Conservation (phyloP, 1,140 invertebrate species). For the Mycetomoellerius zeteki region DNA sequence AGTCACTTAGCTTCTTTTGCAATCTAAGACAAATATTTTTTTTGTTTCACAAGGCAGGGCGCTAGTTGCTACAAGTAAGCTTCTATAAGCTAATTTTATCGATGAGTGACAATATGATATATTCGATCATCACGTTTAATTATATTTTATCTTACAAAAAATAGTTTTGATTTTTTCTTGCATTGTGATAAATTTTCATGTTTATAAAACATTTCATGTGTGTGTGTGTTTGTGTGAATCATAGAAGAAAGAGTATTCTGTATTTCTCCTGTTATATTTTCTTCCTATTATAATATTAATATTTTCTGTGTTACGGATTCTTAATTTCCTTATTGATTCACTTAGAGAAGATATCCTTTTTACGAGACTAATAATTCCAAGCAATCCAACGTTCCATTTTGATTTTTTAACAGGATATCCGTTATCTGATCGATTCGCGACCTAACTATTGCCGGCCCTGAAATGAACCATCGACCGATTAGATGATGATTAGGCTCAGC, state of each 20-base stretch:
- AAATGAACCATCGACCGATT: constrained; percentile 53
- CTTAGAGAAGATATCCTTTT: background rate
- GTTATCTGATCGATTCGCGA: constrained; percentile 25
- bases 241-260: background rate
- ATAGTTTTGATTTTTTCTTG: background rate
- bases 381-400: background rate
- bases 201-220: background rate
- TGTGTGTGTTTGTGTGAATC: no score
- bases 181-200: background rate
- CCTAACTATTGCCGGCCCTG: constrained; percentile 41
- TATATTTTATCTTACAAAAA: background rate
- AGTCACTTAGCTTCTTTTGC: background rate
- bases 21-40: constrained; percentile 3
- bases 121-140: background rate
- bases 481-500: constrained; percentile 53
- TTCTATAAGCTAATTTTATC: background rate
- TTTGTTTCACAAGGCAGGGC: background rate
- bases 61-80: background rate
- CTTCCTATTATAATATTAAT: no score
- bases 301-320: background rate
- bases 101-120: background rate
- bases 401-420: constrained; percentile 51
- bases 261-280: background rate
- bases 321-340: background rate
- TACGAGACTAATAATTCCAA: constrained; percentile 13